These are phyloP conservation scores for Spizella passerina DNA, from an alignment of 2,797 vertebrate genomes.

Conservation along the genomic window DNA sequence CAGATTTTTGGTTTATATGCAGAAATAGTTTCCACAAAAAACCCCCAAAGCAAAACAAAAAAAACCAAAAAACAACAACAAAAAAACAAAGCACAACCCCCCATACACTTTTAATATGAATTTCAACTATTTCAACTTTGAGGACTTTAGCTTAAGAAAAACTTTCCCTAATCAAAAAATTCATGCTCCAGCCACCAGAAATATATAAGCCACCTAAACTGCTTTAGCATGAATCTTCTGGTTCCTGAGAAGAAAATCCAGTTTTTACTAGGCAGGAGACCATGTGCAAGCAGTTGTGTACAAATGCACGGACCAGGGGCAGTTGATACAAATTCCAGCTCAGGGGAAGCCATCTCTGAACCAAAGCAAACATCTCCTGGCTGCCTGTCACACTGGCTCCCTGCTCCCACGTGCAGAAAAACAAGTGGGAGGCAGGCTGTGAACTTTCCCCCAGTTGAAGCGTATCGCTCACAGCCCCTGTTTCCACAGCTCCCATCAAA, in stretches of 20 bases:
- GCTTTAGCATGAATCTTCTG: not conserved
- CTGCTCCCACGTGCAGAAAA: not conserved
- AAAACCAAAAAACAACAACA: not conserved
- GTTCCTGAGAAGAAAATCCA: not conserved
- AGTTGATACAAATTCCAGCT: fast-evolving
- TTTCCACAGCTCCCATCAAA: not conserved
- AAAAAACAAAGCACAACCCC: not conserved
- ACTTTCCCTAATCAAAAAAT: not conserved
- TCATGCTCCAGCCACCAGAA: not conserved
- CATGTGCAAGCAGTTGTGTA: fast-evolving
- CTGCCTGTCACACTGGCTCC: not conserved
- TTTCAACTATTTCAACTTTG: not conserved
- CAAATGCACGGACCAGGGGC: fast-evolving
- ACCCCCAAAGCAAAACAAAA: too few species aligned
- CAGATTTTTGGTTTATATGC: not conserved
- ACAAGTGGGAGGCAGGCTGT: not conserved
- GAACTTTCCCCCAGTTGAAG: conserved; percentile 32
- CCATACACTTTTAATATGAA: not conserved
- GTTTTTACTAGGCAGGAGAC: not conserved
- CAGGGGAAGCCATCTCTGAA: not conserved
- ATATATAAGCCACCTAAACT: fast-evolving
- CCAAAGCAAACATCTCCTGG: not conserved
- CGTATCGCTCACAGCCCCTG: fast-evolving
- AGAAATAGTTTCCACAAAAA: not conserved
- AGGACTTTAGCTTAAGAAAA: not conserved